Evolutionary conservation across 2,888 invertebrate species (phyloP).

Genomic region (Dryadula phaetusa): DNA sequence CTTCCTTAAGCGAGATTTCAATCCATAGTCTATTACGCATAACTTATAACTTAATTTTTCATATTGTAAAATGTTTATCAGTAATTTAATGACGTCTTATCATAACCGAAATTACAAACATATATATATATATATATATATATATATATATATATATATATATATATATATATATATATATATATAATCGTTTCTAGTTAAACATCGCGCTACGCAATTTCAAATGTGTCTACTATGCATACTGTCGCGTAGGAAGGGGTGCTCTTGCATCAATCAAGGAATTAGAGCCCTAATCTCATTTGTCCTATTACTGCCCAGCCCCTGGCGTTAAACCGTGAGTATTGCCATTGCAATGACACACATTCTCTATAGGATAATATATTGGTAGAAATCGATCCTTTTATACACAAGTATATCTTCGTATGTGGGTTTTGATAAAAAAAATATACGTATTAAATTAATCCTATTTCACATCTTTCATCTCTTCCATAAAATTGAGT

Average conservation of each 20-base stretch:
- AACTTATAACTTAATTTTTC: too few species aligned
- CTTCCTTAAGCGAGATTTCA: neutral
- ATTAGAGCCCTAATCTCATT: constrained; percentile 72
- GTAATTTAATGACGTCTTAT: too few species aligned
- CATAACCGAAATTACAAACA: too few species aligned
- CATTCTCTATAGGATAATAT: constrained; percentile 34
- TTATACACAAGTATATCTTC: neutral
- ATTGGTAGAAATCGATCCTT: neutral
- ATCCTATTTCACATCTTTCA: too few species aligned
- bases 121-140: too few species aligned
- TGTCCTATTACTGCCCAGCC: constrained; percentile 59
- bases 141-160: too few species aligned
- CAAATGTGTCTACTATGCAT: constrained; percentile 52
- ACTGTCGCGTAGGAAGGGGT: constrained; percentile 53
- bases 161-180: too few species aligned
- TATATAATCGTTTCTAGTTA: constrained; percentile 42
- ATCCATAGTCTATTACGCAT: too few species aligned
- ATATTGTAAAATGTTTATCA: too few species aligned
- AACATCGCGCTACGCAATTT: constrained; percentile 28
- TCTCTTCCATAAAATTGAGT: too few species aligned
- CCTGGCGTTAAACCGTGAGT: constrained; percentile 53
- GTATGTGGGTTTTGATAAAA: too few species aligned
- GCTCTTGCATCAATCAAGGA: constrained; percentile 73
- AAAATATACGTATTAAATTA: too few species aligned
- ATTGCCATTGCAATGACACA: constrained; percentile 53